Evolutionary conservation across 2,113 vertebrate species (phyloP), one percentile per base, ranked within the genome.

Genomic region (Cervus canadensis): DNA sequence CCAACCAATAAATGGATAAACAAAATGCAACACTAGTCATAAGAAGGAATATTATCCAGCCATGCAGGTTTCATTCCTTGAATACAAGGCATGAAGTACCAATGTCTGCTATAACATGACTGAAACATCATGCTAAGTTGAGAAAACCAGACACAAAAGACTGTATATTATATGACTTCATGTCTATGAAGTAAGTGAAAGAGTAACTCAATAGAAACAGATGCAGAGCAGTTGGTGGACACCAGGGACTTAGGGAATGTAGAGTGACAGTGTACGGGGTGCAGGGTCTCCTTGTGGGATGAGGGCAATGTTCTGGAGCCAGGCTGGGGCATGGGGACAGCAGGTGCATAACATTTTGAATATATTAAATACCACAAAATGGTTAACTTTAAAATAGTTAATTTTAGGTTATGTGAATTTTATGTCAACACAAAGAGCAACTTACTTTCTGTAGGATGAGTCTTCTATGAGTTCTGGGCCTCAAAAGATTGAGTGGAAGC

Each of bases 401-500:
- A 23, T 89, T 92, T 89, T 76, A 45, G 17, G 59, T 59, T 16
- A 67, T 33, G 1, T 30, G 67, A 91, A 76, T 85, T 88, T 92
- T 28, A 90, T 6, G 60, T 95, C 52, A 45, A 85, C 36, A 48
- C 33, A 60, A 82, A 88, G 7, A 28, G 14, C 36, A 62, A 30
- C 25, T 60, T 30, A 87, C 17, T 10, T 91, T 94, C 50, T 89
- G 5, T 10, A 17, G 7, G 40, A 43, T 30, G 10, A 3, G 3
- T 95, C 28, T 74, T 62, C 56, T 5, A 4, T 15, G 15, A 40
- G 33, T 79, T 74, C 52, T 26, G 40, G 23, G 52, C 7, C 15
- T 74, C 45, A 21, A 7, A 50, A 19, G 26, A 71, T 7, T 23
- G 43, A 43, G 21, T 5, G 2, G 74, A 87, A 95, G 36, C 5